These are phyloP conservation scores for Lasioglossum vierecki DNA, from an alignment of 2,888 invertebrate species.

Conservation along the genomic window DNA sequence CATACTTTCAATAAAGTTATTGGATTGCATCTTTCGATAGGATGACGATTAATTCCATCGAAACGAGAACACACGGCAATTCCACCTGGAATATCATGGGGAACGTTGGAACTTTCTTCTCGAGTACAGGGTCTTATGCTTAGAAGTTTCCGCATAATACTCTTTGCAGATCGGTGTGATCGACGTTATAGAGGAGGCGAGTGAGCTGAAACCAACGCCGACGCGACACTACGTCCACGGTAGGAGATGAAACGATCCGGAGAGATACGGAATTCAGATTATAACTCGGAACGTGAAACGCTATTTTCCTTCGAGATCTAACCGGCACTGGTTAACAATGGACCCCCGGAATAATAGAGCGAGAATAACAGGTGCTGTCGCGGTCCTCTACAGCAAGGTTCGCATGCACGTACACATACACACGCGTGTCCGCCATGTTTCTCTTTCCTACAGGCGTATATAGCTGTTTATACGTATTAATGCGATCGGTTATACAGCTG, in stretches of 20 bases:
- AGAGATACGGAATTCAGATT: constrained; percentile 63
- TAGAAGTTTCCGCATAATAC: constrained; percentile 5
- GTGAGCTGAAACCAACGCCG: background rate
- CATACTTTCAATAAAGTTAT: constrained; percentile 5
- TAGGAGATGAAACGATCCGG: constrained; percentile 44
- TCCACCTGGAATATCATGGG: background rate
- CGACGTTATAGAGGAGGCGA: constrained; percentile 1
- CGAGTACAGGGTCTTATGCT: background rate
- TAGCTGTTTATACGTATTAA: constrained; percentile 15
- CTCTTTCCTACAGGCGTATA: background rate
- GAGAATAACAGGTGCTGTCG: constrained; percentile 60
- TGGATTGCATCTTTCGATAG: background rate
- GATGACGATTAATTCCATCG: background rate
- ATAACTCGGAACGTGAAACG: constrained; percentile 52
- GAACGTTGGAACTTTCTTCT: background rate
- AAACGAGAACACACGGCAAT: background rate
- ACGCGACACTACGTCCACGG: background rate
- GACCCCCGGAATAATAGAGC: constrained; percentile 50
- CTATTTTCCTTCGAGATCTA: constrained; percentile 65
- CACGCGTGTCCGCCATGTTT: background rate
- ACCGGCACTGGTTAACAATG: constrained; percentile 57
- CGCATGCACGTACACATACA: background rate
- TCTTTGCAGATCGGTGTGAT: constrained; percentile 6
- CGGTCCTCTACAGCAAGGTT: background rate
- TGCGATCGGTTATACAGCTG: background rate